phyloP scores from a whole-genome alignment of 2,113 vertebrate species.

The Ia io region DNA sequence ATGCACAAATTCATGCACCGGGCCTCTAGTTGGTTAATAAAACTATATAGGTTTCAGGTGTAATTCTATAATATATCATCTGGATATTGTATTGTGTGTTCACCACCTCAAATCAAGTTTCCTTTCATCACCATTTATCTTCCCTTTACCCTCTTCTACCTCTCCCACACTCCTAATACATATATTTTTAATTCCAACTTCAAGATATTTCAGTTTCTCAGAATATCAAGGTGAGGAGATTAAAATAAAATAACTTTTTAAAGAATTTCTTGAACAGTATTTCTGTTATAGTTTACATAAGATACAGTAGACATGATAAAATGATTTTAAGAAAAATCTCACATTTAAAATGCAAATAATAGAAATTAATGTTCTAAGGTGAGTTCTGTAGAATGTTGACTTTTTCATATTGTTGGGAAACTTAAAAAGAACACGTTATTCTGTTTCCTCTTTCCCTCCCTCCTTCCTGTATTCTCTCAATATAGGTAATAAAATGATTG shows the following conservation, averaged over 20 bases:
- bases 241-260: background rate
- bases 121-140: background rate
- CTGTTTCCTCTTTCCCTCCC: background rate
- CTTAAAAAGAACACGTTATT: background rate
- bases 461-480: background rate
- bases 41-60: background rate
- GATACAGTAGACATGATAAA: background rate
- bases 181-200: background rate
- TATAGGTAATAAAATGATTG: slow-evolving; percentile 24
- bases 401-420: background rate
- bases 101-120: background rate
- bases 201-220: background rate
- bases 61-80: background rate
- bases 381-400: background rate
- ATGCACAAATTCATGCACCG: no score
- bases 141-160: background rate
- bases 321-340: background rate
- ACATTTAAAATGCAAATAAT: background rate
- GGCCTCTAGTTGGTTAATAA: background rate
- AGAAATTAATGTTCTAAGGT: background rate
- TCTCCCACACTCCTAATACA: background rate
- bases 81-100: background rate
- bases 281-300: background rate
- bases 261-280: background rate
- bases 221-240: background rate